Conservation (phyloP, 1,140 invertebrate genomes). For the Plutomurus gul region DNA sequence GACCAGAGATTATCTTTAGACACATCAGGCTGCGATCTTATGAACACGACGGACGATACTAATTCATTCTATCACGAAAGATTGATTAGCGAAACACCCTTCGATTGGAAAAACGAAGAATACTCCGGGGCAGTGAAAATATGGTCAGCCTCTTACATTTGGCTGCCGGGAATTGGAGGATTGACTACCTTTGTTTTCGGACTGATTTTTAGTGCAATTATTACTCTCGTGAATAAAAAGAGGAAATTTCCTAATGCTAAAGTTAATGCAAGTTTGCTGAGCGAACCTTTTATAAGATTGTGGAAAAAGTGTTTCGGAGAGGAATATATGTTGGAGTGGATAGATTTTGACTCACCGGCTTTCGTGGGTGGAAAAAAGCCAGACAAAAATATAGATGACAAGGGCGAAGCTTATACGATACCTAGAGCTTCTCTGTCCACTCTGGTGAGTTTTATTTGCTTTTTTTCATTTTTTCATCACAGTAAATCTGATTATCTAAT, state of each 20-base stretch:
- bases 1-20: background rate
- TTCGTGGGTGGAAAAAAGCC: background rate
- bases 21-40: background rate
- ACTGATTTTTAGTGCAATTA: slow-evolving; percentile 10
- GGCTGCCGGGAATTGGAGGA: slow-evolving; percentile 34
- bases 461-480: too few species aligned
- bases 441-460: background rate
- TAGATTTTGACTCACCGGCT: background rate
- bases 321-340: slow-evolving; percentile 29
- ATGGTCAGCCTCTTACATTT: slow-evolving; percentile 29
- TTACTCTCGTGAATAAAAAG: background rate
- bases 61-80: background rate
- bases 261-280: slow-evolving; percentile 33
- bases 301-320: slow-evolving; percentile 36
- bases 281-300: slow-evolving; percentile 29
- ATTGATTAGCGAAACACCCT: background rate
- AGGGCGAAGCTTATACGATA: background rate
- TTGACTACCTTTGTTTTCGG: background rate
- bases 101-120: background rate
- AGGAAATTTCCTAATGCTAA: background rate
- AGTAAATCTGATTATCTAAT: too few species aligned
- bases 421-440: background rate
- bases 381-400: background rate
- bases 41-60: too few species aligned
- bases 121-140: background rate